Evolutionary conservation across 2,113 vertebrate genomes (phyloP).

Genomic region (Buteo buteo): DNA sequence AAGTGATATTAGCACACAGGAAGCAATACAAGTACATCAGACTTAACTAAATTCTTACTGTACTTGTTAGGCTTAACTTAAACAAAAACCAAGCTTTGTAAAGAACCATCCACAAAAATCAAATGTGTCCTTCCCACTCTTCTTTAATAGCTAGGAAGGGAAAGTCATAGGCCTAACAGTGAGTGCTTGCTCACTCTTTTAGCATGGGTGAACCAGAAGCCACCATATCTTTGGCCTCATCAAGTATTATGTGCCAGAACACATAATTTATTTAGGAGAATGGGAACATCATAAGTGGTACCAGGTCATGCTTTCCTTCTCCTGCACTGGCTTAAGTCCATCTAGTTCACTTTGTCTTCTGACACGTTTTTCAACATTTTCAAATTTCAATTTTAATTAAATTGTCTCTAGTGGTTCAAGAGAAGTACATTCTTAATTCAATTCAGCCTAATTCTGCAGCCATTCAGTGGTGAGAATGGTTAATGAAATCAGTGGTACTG

Average conservation of each 20-base stretch:
- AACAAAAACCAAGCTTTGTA: neutral
- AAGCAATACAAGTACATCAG: neutral
- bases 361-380: neutral
- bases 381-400: conserved; percentile 18
- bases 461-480: neutral
- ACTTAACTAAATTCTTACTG: neutral
- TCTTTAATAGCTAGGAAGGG: neutral
- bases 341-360: neutral
- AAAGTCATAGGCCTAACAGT: neutral
- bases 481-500: neutral
- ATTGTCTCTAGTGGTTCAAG: neutral
- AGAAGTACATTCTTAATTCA: neutral
- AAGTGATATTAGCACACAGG: neutral
- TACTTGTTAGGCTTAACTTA: neutral
- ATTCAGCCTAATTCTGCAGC: neutral
- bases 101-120: neutral
- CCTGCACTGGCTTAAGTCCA: neutral
- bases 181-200: neutral
- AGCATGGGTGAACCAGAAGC: neutral
- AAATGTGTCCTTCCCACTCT: neutral
- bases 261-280: neutral
- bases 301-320: neutral
- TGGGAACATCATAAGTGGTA: neutral
- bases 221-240: neutral
- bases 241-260: neutral